These are phyloP conservation scores for Microplitis mediator DNA, from an alignment of 1,140 invertebrate species.

Conservation along the genomic window DNA sequence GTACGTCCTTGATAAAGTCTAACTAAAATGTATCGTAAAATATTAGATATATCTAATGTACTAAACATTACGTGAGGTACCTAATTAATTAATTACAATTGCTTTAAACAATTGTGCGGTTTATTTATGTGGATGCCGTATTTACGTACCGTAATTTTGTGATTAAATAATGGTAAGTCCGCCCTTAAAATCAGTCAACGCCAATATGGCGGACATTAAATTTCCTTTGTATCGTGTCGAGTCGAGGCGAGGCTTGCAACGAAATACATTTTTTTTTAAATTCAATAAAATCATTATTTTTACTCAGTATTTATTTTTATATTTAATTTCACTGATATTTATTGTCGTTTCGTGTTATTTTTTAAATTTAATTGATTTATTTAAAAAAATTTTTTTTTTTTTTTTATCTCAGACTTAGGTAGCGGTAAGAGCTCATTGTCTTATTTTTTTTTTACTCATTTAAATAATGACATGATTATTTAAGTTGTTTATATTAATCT, in stretches of 20 bases:
- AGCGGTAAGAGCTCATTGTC: not conserved
- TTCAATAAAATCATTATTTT: not conserved
- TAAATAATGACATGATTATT: not conserved
- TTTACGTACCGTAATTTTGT: constrained; percentile 62
- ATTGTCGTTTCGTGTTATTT: no score
- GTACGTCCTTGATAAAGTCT: constrained; percentile 62
- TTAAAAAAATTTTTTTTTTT: no score
- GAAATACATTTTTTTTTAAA: not conserved
- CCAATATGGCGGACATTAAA: constrained; percentile 66
- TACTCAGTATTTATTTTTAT: not conserved
- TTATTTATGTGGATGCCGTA: constrained; percentile 61
- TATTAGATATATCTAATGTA: constrained; percentile 60
- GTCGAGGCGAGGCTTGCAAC: constrained; percentile 31
- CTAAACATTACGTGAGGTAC: constrained; percentile 63
- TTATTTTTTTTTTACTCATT: not conserved
- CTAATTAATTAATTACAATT: constrained; percentile 57
- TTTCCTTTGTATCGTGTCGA: constrained; percentile 61
- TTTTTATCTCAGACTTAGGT: no score
- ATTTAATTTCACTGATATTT: no score
- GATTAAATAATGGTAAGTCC: constrained; percentile 70
- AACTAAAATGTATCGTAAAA: constrained; percentile 61
- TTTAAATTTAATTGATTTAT: no score
- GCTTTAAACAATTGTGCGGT: constrained; percentile 53
- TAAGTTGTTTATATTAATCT: not conserved
- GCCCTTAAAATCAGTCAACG: constrained; percentile 48